Conservation (phyloP, 1,140 invertebrate genomes). For the Saccostrea echinata region DNA sequence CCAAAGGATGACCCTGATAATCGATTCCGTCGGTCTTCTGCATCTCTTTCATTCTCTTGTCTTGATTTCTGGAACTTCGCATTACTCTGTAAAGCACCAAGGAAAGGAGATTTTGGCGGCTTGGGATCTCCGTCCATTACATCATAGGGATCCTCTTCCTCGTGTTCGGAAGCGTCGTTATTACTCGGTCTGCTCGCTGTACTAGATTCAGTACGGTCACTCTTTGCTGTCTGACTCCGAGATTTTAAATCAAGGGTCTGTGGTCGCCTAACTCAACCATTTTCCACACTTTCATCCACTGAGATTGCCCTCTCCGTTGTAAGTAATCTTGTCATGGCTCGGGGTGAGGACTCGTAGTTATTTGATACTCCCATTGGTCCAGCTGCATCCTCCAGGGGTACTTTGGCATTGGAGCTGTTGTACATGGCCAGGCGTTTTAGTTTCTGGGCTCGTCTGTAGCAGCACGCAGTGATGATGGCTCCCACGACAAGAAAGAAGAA, state of each 20-base stretch:
- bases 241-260: slow-evolving; percentile 38
- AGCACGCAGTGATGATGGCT: slow-evolving; percentile 60
- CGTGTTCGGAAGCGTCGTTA: slow-evolving; percentile 2
- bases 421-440: slow-evolving; percentile 19
- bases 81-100: slow-evolving; percentile 64
- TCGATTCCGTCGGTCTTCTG: slow-evolving; percentile 62
- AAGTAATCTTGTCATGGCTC: slow-evolving; percentile 53
- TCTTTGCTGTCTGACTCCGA: neutral
- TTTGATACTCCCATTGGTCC: neutral
- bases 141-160: slow-evolving; percentile 55
- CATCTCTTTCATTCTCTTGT: slow-evolving; percentile 61
- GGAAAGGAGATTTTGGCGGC: slow-evolving; percentile 58
- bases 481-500: slow-evolving; percentile 60
- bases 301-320: neutral
- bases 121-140: slow-evolving; percentile 50
- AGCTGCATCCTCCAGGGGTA: neutral
- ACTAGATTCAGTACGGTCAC: neutral
- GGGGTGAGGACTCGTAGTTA: slow-evolving; percentile 50
- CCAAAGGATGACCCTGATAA: slow-evolving; percentile 56
- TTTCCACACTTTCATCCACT: neutral
- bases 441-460: slow-evolving; percentile 53
- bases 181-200: neutral
- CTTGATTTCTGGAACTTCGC: slow-evolving; percentile 62
- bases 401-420: slow-evolving; percentile 38
- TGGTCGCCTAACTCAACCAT: neutral